phyloP scores from a whole-genome alignment of 2,888 invertebrate genomes.

The Gastracanthus pulcherrimus region DNA sequence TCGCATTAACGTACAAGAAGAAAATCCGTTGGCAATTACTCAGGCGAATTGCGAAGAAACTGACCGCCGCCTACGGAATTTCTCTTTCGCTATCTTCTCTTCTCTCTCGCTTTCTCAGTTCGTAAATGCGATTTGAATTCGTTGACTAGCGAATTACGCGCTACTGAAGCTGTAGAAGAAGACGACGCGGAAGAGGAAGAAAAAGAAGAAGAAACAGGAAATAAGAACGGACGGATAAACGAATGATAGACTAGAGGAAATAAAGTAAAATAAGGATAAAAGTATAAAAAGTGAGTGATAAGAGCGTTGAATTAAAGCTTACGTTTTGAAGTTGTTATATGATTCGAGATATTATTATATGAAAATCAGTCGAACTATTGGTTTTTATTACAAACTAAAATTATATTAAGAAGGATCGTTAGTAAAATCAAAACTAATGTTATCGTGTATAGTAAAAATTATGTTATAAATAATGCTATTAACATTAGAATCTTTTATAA shows the following conservation, averaged over 20 bases:
- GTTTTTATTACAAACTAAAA: no score
- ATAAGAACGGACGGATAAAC: not conserved
- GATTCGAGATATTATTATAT: no score
- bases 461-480: no score
- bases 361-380: no score
- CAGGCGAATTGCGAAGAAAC: constrained; percentile 1
- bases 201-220: not conserved
- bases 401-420: no score
- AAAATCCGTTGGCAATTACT: constrained; percentile 25
- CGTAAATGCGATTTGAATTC: constrained; percentile 53
- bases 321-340: not conserved
- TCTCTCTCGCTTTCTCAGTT: not conserved
- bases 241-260: not conserved
- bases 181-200: not conserved
- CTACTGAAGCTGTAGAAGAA: not conserved
- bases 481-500: no score
- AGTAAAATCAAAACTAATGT: no score
- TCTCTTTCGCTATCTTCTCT: not conserved
- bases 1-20: constrained; percentile 23
- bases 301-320: not conserved
- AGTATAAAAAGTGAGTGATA: no score
- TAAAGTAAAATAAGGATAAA: not conserved
- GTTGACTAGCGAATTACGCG: constrained; percentile 48
- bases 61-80: constrained; percentile 40
- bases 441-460: no score